Evolutionary conservation across 2,113 vertebrate genomes (phyloP).

Genomic region (Caracal caracal): DNA sequence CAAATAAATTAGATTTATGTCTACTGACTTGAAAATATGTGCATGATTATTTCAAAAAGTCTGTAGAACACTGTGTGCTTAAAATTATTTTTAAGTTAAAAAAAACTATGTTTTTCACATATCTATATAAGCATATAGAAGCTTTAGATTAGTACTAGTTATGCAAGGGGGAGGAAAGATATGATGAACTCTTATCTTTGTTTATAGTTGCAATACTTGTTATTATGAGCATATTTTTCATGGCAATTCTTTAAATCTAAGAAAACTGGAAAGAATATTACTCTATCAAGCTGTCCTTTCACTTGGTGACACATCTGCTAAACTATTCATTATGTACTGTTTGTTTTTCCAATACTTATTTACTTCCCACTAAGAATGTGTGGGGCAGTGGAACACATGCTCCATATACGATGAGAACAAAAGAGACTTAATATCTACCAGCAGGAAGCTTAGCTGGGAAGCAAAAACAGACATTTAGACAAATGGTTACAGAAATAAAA

Average conservation of each 20-base stretch:
- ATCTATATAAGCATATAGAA: neutral
- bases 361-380: neutral
- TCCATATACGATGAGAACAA: neutral
- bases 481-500: neutral
- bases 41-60: neutral
- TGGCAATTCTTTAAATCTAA: neutral
- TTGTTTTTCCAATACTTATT: neutral
- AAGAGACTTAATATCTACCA: neutral
- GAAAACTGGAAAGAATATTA: neutral
- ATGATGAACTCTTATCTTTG: neutral
- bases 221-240: neutral
- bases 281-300: neutral
- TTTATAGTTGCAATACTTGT: neutral
- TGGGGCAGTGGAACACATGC: neutral
- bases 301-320: neutral
- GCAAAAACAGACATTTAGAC: neutral
- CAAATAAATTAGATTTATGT: neutral
- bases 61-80: neutral
- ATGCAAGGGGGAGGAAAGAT: neutral
- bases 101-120: neutral
- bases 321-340: neutral
- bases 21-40: conserved; percentile 31
- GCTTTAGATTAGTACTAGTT: neutral
- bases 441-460: neutral
- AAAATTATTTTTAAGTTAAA: neutral